phyloP scores from a whole-genome alignment of 2,888 invertebrate species.

The Sphaerophoria rueppellii region DNA sequence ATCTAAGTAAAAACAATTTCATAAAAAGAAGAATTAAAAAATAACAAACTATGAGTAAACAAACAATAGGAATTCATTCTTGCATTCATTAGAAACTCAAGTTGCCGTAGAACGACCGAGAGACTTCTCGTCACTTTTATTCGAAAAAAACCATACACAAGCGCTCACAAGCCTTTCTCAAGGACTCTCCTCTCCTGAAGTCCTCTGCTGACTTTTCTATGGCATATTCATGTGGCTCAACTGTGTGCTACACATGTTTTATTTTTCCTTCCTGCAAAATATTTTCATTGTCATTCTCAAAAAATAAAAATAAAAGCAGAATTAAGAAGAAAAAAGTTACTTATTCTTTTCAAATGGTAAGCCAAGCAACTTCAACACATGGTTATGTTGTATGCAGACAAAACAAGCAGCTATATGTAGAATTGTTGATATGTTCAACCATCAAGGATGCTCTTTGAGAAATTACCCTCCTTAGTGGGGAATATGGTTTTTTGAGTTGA shows the following conservation, averaged over 20 bases:
- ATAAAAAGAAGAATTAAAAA: background rate
- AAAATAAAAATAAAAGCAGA: constrained; percentile 20
- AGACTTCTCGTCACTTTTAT: constrained; percentile 8
- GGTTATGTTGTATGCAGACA: background rate
- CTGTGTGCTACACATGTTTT: constrained; percentile 8
- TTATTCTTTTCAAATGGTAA: constrained; percentile 50
- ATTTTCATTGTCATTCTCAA: constrained; percentile 53
- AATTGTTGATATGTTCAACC: constrained; percentile 2
- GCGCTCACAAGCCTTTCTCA: constrained; percentile 39
- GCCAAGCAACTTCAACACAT: constrained; percentile 39
- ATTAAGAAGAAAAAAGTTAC: constrained; percentile 26
- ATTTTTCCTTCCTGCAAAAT: constrained; percentile 39
- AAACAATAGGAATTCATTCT: constrained; percentile 55
- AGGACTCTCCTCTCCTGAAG: constrained; percentile 6
- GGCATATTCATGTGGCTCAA: background rate
- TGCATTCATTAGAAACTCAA: constrained; percentile 59
- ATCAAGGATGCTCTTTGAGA: constrained; percentile 66
- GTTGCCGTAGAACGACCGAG: background rate
- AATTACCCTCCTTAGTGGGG: constrained; percentile 67
- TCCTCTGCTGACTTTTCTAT: constrained; percentile 2
- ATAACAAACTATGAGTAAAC: background rate
- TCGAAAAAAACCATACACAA: background rate
- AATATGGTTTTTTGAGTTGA: constrained; percentile 29
- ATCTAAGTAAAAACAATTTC: background rate
- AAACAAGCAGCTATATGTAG: background rate